phyloP scores from a whole-genome alignment of 2,888 invertebrate genomes.

The Gonocerus acuteangulatus region DNA sequence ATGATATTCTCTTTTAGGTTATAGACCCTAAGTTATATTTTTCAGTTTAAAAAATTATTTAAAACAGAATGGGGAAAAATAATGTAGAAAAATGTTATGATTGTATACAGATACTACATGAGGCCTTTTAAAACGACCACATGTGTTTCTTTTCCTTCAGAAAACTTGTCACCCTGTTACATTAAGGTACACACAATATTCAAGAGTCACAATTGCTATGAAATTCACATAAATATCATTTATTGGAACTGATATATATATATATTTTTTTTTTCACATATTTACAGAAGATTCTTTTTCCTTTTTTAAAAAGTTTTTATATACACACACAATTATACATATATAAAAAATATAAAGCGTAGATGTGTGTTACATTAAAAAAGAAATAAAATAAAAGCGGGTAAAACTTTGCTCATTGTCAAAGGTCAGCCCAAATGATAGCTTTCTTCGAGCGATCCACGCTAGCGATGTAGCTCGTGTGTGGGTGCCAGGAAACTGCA shows the following conservation, averaged over 20 bases:
- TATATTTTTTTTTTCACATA: too few species aligned
- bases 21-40: constrained; percentile 12
- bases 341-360: constrained; percentile 17
- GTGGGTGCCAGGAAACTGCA: constrained; percentile 83
- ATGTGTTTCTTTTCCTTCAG: background rate
- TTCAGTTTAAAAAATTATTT: background rate
- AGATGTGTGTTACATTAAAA: constrained; percentile 9
- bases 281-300: background rate
- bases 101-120: constrained; percentile 17
- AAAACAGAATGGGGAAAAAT: constrained; percentile 5
- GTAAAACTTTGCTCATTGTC: constrained; percentile 37
- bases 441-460: constrained; percentile 77
- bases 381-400: constrained; percentile 2
- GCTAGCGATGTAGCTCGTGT: constrained; percentile 66
- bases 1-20: constrained; percentile 16
- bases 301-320: background rate
- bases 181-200: too few species aligned
- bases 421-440: constrained; percentile 68
- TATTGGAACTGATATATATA: too few species aligned
- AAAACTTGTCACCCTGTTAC: too few species aligned
- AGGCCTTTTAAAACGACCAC: constrained; percentile 15
- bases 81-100: background rate
- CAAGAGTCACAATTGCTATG: too few species aligned
- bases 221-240: too few species aligned
- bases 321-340: background rate